phyloP scores from a whole-genome alignment of 2,113 vertebrate species.

The Bos indicus region DNA sequence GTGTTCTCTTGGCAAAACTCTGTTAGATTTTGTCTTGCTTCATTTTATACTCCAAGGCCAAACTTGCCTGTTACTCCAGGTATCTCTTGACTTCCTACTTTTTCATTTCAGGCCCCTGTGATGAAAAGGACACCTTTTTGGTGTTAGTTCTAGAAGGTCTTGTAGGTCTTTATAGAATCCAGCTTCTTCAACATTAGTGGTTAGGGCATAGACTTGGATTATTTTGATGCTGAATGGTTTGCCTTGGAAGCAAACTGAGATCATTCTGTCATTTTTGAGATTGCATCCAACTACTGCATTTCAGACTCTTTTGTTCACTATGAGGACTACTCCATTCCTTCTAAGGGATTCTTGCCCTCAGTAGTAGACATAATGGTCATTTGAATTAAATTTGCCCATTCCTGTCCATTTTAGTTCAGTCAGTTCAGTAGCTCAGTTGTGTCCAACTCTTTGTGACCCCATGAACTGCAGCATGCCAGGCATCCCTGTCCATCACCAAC shows the following conservation, averaged over 20 bases:
- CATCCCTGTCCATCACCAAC: not conserved
- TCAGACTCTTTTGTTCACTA: not conserved
- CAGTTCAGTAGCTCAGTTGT: not conserved
- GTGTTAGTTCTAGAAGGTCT: not conserved
- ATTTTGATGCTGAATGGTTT: not conserved
- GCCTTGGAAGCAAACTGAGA: not conserved
- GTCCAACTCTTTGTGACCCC: not conserved
- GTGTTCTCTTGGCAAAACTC: not conserved
- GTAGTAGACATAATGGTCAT: not conserved
- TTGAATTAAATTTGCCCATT: not conserved
- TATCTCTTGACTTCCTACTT: not conserved
- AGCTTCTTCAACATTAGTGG: not conserved
- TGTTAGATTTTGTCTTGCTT: not conserved
- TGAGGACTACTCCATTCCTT: not conserved
- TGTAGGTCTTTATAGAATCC: not conserved
- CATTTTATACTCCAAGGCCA: not conserved
- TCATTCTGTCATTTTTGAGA: not conserved
- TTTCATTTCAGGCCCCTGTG: not conserved
- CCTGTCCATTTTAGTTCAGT: not conserved
- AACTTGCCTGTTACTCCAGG: not conserved
- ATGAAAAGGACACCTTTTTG: not conserved
- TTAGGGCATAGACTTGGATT: not conserved
- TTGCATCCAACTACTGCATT: not conserved
- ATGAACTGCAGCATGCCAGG: accelerated
- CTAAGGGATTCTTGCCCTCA: not conserved